phyloP scores from a whole-genome alignment of 1,140 invertebrate genomes.

The Pararge aegeria region DNA sequence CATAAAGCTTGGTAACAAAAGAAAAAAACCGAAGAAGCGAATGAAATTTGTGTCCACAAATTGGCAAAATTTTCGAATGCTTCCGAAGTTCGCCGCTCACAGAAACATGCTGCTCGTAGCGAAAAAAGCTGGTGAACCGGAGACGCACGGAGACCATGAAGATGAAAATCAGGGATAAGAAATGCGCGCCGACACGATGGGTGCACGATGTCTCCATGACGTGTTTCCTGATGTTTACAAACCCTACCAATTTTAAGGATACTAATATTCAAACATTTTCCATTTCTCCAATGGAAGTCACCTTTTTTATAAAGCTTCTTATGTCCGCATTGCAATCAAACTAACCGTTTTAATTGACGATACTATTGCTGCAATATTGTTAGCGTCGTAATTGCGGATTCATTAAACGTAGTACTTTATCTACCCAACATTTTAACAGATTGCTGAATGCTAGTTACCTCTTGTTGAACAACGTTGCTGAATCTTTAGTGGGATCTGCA shows the following conservation, averaged over 20 bases:
- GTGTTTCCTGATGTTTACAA: neutral
- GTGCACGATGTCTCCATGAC: neutral
- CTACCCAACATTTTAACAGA: constrained; percentile 8
- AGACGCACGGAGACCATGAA: neutral
- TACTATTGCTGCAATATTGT: too few species aligned
- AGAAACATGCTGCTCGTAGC: neutral
- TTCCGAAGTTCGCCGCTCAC: neutral
- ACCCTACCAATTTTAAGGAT: neutral
- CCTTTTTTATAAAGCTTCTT: too few species aligned
- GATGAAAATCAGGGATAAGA: too few species aligned
- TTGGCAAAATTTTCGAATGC: neutral
- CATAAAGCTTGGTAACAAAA: neutral
- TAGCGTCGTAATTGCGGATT: too few species aligned
- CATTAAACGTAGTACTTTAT: too few species aligned
- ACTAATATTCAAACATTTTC: neutral
- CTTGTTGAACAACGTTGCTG: neutral
- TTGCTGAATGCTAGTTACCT: constrained; percentile 6
- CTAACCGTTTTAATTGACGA: too few species aligned
- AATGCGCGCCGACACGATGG: neutral
- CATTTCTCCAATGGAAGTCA: too few species aligned
- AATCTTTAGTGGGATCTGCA: neutral
- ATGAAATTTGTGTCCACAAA: neutral
- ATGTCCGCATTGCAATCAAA: too few species aligned
- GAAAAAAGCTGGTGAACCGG: neutral
- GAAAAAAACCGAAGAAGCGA: neutral